A percentile compares a stretch with the other conserved stretches of the same genome.
Evolutionary conservation across 2,113 vertebrate genomes (phyloP).

Genomic region (Odocoileus virginianus): DNA sequence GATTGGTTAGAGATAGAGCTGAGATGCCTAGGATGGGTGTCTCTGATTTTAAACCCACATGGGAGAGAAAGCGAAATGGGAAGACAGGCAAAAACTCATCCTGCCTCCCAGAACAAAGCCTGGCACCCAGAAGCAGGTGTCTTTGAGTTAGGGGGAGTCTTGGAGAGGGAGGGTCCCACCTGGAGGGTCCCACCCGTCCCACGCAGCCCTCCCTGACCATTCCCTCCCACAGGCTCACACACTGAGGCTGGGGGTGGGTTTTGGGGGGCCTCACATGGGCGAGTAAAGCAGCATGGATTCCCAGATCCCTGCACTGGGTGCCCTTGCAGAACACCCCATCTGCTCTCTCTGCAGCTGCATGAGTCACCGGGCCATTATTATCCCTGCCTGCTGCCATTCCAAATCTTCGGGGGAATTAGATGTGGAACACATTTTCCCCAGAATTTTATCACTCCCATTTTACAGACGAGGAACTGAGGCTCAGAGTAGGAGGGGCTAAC

Average conservation of each 20-base stretch:
- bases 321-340: fast-evolving
- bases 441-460: background rate
- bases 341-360: background rate
- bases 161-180: background rate
- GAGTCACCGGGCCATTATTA: background rate
- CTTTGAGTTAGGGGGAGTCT: background rate
- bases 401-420: background rate
- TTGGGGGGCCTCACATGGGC: background rate
- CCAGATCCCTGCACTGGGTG: fast-evolving
- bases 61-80: no score
- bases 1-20: background rate
- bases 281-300: fast-evolving
- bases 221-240: background rate
- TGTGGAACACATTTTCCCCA: background rate
- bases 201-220: background rate
- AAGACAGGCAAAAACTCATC: background rate
- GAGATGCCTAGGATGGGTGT: background rate
- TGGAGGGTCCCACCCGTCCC: no score
- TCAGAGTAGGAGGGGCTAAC: background rate
- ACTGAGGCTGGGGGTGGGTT: fast-evolving
- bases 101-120: background rate
- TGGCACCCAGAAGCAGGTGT: background rate
- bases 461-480: background rate
- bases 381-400: background rate
- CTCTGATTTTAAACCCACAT: background rate